Percentiles rank a stretch among this genome's conserved stretches.
phyloP scores from a whole-genome alignment of 35 echinoderm and acorn worm genomes.

The Ophioderma brevispina region DNA sequence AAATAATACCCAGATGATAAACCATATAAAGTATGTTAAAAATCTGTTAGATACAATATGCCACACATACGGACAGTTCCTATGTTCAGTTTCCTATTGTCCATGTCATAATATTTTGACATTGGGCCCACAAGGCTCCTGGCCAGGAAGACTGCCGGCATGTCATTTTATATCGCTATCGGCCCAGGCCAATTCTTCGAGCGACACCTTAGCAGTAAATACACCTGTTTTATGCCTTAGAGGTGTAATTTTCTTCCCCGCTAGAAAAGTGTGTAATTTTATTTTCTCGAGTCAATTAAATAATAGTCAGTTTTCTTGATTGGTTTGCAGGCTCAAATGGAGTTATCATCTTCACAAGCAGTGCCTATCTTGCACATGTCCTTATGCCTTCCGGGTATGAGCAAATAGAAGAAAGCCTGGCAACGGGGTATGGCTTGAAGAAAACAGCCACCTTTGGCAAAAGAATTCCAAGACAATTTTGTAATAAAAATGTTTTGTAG shows the following conservation, averaged over 20 bases:
- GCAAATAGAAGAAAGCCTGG: background rate
- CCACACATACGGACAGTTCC: too few relatives aligned
- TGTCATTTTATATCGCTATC: background rate
- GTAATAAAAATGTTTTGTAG: background rate
- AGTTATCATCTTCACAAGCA: constrained; percentile 1
- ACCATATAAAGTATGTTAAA: too few relatives aligned
- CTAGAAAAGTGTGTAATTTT: constrained; percentile 7
- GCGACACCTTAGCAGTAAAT: background rate
- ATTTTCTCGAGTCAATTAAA: constrained; percentile 14
- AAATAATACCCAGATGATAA: too few relatives aligned
- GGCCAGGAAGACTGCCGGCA: background rate
- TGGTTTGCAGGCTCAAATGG: background rate
- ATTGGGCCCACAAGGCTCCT: background rate
- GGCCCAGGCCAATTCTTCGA: background rate
- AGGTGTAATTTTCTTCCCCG: background rate
- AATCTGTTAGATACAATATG: too few relatives aligned
- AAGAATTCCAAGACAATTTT: background rate
- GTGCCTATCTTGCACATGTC: background rate
- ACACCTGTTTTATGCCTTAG: background rate
- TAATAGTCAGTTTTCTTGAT: background rate
- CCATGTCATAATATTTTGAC: too few relatives aligned
- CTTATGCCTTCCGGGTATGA: background rate
- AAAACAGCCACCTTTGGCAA: background rate
- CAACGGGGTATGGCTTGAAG: background rate
- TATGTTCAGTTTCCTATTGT: too few relatives aligned